Evolutionary conservation across 2,797 vertebrate genomes (phyloP), one percentile per base, ranked within the genome.

Genomic region (Bradypodion pumilum): DNA sequence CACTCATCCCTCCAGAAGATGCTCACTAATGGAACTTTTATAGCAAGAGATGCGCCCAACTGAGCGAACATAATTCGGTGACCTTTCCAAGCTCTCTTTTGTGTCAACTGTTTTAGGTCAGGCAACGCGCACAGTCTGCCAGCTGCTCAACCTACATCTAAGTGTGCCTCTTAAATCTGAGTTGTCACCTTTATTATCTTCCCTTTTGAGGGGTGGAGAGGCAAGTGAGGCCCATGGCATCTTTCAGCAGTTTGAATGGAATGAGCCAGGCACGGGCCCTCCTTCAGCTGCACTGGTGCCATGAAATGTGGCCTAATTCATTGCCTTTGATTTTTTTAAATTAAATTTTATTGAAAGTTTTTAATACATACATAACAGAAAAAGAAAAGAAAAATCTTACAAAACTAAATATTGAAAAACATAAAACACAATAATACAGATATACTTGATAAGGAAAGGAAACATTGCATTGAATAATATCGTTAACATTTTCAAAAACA

Each of bases 11-110:
- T 80, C 81, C 83, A 49, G 42, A 8, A 25, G 80, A 80, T 12
- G 42, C 32, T 49, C 13, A 56, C 73, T 84, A 89, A 88, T 78
- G 62, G 56, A 83, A 42, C 49, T 83, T 88, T 37, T 80, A 56
- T 76, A 73, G 81, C 68, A 66, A 76, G 83, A 79, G 29, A 29
- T 69, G 21, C 62, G 32, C 13, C 60, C 44, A 19, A 79, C 32
- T 83, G 74, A 86, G 29, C 0, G 0, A 90, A 84, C 87, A 86
- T 75, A n/a, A 37, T 70, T 29, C 19, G 1, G 75, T 66, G 65
- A 81, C 40, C 49, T 84, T 82, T 79, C 0, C 74, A 85, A 78
- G 32, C 69, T 46, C n/a, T 79, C 72, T 62, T 86, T 79, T 65
- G 5, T 82, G 27, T 82, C 60, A 37, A 90, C 69, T 86, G 3